A percentile compares a stretch with the other conserved stretches of the same genome.
Conservation (phyloP, 2,113 vertebrate species). For the Plestiodon gilberti region DNA sequence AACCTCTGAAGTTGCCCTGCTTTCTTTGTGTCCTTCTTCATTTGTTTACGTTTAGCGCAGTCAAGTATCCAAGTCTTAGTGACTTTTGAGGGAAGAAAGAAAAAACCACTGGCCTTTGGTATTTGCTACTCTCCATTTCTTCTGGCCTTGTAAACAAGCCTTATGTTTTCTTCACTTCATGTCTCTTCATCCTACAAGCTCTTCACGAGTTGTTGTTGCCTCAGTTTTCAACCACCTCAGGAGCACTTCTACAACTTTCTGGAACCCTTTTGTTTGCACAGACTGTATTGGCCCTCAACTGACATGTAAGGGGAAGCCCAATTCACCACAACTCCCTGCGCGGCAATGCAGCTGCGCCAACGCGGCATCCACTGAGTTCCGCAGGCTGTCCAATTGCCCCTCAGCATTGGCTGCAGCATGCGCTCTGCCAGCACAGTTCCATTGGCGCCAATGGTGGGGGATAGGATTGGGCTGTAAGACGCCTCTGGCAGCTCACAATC, state of each 20-base stretch:
- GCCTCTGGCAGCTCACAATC: no score
- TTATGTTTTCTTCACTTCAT: slow-evolving; percentile 62
- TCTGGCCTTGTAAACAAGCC: slow-evolving; percentile 70
- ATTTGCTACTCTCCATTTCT: slow-evolving; percentile 58
- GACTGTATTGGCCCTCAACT: not conserved
- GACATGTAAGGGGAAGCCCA: not conserved
- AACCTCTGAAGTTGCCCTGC: slow-evolving; percentile 68
- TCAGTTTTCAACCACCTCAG: slow-evolving; percentile 44
- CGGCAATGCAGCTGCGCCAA: no score
- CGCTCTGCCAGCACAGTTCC: no score
- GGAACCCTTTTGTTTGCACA: slow-evolving; percentile 40
- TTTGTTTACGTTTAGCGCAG: slow-evolving; percentile 70
- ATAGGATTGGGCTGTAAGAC: no score
- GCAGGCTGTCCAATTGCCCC: no score
- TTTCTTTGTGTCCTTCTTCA: slow-evolving; percentile 68
- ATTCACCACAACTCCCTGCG: no score
- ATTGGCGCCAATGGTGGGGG: no score
- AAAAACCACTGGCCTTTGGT: slow-evolving; percentile 52
- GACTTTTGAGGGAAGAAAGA: slow-evolving; percentile 33
- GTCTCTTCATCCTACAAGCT: slow-evolving; percentile 31
- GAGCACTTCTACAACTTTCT: slow-evolving; percentile 42
- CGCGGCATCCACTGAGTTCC: no score
- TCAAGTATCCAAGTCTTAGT: slow-evolving; percentile 71
- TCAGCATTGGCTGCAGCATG: no score
- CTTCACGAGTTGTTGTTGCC: slow-evolving; percentile 51